Evolutionary conservation across 1,140 invertebrate species (phyloP).

Genomic region (Riptortus pedestris): DNA sequence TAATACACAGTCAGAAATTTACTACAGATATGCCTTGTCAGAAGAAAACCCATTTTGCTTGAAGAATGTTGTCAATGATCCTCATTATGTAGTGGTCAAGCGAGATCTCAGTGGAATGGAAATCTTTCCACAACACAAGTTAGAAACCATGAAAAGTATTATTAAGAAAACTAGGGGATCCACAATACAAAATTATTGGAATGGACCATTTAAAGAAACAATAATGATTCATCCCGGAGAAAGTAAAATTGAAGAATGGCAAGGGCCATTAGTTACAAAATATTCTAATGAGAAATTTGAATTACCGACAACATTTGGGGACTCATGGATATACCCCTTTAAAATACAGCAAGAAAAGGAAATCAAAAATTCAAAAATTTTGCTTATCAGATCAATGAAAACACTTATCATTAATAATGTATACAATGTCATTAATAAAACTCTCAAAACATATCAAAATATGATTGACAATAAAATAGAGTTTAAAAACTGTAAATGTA

Average conservation of each 20-base stretch:
- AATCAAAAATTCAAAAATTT: neutral
- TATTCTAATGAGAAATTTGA: neutral
- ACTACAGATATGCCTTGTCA: neutral
- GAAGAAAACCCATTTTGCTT: neutral
- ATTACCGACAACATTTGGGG: neutral
- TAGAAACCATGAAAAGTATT: neutral
- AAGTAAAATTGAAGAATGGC: neutral
- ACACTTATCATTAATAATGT: conserved; percentile 1
- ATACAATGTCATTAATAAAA: neutral
- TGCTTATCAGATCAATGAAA: neutral
- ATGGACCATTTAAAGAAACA: neutral
- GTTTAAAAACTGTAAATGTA: neutral
- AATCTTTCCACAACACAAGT: neutral
- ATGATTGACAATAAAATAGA: neutral
- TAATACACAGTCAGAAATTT: neutral
- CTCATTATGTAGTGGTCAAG: neutral
- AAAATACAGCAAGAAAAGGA: neutral
- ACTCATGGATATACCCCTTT: neutral
- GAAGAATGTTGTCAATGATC: neutral
- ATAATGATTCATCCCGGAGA: neutral
- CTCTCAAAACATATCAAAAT: neutral
- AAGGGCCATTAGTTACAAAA: neutral
- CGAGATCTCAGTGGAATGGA: neutral
- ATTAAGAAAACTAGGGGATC: neutral
- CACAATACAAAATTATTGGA: neutral